phyloP scores from a whole-genome alignment of 2,797 vertebrate species.

The Salmo trutta region DNA sequence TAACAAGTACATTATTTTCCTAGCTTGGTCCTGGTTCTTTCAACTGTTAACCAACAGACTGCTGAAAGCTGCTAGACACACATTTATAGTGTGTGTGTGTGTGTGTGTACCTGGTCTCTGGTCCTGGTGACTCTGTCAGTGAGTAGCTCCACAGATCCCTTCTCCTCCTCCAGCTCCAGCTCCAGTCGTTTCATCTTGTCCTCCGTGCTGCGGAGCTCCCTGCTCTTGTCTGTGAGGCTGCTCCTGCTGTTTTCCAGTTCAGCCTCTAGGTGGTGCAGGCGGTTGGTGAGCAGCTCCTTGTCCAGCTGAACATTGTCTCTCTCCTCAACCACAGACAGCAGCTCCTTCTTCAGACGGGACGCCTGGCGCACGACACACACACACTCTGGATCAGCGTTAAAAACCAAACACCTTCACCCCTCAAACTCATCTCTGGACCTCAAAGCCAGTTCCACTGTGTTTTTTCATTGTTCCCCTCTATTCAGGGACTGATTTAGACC shows the following conservation, averaged over 20 bases:
- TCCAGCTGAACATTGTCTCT: conserved; percentile 84
- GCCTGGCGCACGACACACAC: conserved; percentile 66
- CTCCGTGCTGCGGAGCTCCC: conserved; percentile 80
- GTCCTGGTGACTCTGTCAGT: conserved; percentile 85
- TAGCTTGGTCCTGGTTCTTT: background rate
- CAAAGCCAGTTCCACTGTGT: no score
- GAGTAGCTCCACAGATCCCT: conserved; percentile 83
- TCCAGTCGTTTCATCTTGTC: conserved; percentile 88
- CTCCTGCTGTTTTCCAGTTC: conserved; percentile 81
- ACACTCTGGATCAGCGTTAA: no score
- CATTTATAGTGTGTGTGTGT: no score
- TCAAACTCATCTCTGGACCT: no score
- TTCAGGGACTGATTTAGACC: no score
- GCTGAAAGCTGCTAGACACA: background rate
- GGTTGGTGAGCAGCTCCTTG: conserved; percentile 86
- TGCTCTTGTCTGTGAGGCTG: conserved; percentile 79
- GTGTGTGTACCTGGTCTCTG: conserved; percentile 82
- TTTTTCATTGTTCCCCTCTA: no score
- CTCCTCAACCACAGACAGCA: conserved; percentile 82
- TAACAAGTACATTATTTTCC: background rate
- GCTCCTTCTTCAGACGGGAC: conserved; percentile 83
- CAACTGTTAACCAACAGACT: background rate
- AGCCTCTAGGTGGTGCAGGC: conserved; percentile 84
- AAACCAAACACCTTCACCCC: no score
- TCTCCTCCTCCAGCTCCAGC: conserved; percentile 91